These are phyloP conservation scores for Prostheceraeus crozeri DNA, from an alignment of 2,888 invertebrate genomes.

Conservation along the genomic window DNA sequence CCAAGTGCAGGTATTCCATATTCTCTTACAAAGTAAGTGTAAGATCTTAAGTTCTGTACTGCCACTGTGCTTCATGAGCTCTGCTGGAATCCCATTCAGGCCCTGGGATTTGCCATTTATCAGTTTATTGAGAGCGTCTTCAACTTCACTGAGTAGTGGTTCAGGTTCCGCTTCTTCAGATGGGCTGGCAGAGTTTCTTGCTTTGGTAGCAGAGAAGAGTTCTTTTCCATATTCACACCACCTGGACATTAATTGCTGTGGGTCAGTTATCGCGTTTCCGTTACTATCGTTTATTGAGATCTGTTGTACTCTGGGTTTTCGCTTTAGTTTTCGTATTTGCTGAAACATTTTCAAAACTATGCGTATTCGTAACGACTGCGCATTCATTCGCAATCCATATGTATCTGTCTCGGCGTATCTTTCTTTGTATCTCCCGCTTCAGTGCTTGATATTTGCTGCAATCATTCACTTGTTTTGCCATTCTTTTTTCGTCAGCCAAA, in stretches of 20 bases:
- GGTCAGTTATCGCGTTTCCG: conserved; percentile 8
- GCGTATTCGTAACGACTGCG: no score
- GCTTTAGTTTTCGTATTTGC: no score
- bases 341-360: no score
- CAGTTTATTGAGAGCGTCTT: not conserved
- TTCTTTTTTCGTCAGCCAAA: not conserved
- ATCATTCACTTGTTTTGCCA: not conserved
- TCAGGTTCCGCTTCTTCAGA: no score
- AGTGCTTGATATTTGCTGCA: conserved; percentile 3
- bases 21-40: conserved; percentile 1
- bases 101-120: not conserved
- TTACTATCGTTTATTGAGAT: conserved; percentile 10
- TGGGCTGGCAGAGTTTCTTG: no score
- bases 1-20: conserved; percentile 20
- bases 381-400: not conserved
- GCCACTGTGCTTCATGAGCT: conserved; percentile 12
- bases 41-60: conserved; percentile 1
- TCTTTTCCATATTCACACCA: conserved; percentile 2
- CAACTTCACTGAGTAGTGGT: conserved; percentile 1
- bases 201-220: no score
- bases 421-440: conserved; percentile 11
- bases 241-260: not conserved
- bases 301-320: no score
- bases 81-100: conserved; percentile 17
- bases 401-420: conserved; percentile 4